Conservation (phyloP, 1,140 invertebrate species). For the Mycetomoellerius zeteki region DNA sequence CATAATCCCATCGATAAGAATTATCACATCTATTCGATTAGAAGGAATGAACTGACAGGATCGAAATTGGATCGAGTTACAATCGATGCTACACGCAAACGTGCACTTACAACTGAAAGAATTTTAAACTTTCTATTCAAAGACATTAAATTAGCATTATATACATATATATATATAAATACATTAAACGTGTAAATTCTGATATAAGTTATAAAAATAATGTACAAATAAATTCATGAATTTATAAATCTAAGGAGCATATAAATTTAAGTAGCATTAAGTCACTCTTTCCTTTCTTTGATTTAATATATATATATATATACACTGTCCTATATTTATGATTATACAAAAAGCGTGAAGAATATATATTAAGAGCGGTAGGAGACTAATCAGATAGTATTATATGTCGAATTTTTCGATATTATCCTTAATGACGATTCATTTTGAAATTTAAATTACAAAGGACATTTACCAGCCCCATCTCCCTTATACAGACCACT, state of each 20-base stretch:
- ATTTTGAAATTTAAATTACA: slow-evolving; percentile 58
- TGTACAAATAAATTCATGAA: neutral
- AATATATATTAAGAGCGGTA: neutral
- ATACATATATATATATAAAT: neutral
- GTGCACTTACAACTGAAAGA: neutral
- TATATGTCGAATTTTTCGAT: slow-evolving; percentile 2
- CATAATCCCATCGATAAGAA: slow-evolving; percentile 52
- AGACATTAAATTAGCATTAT: neutral
- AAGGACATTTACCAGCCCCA: neutral
- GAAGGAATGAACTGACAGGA: slow-evolving; percentile 8
- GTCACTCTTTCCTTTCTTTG: neutral
- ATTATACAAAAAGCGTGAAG: neutral
- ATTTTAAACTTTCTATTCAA: neutral
- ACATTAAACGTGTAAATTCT: neutral
- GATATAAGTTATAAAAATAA: neutral
- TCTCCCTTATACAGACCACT: neutral
- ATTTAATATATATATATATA: neutral
- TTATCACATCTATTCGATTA: slow-evolving; percentile 34
- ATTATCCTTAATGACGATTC: slow-evolving; percentile 4
- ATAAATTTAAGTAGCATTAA: neutral
- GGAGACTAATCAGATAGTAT: neutral
- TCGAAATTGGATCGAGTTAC: slow-evolving; percentile 34
- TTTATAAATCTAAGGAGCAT: neutral
- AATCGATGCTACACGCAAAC: neutral
- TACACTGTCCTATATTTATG: neutral